These are phyloP conservation scores for Actinernus sp. DNA, from an alignment of 92 coral and sea anemone genomes.

Conservation along the genomic window DNA sequence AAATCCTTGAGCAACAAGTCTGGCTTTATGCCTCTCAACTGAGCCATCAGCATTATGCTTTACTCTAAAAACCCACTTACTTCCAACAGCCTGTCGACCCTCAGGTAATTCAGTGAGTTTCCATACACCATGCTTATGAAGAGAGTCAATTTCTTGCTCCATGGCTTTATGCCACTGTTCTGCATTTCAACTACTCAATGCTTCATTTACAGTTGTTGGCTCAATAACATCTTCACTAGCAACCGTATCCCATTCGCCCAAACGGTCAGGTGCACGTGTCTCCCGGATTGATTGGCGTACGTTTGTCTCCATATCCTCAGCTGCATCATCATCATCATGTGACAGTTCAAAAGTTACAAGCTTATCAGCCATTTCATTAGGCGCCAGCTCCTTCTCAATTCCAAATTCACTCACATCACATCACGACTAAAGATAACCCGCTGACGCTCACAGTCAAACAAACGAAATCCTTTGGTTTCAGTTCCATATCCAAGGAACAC, in stretches of 20 bases:
- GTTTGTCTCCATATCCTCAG: constrained; percentile 9
- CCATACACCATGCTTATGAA: constrained; percentile 51
- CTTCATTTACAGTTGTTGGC: constrained; percentile 57
- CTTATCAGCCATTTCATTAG: constrained; percentile 24
- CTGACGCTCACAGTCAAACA: constrained; percentile 45
- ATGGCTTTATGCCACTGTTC: constrained; percentile 50
- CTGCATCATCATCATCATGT: constrained; percentile 36
- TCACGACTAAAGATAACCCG: constrained; percentile 48
- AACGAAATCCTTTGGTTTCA: constrained; percentile 52
- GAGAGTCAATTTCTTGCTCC: constrained; percentile 50
- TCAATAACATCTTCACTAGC: constrained; percentile 44
- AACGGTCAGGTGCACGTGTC: constrained; percentile 44
- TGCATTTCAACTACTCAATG: constrained; percentile 38
- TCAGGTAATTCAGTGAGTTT: constrained; percentile 51
- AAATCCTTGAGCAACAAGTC: constrained; percentile 78
- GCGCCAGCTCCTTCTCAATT: constrained; percentile 13
- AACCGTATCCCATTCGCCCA: constrained; percentile 54
- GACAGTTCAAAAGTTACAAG: constrained; percentile 47
- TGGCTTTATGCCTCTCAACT: constrained; percentile 57
- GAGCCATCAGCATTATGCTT: constrained; percentile 70
- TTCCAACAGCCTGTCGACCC: constrained; percentile 54
- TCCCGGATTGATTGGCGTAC: constrained; percentile 48
- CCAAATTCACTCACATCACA: constrained; percentile 55
- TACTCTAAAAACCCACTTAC: constrained; percentile 63
- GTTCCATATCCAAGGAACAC: constrained; percentile 62